Percentiles rank a stretch among this genome's conserved stretches.
These are phyloP conservation scores for Dioctria linearis DNA, from an alignment of 2,888 invertebrate genomes.

Conservation along the genomic window DNA sequence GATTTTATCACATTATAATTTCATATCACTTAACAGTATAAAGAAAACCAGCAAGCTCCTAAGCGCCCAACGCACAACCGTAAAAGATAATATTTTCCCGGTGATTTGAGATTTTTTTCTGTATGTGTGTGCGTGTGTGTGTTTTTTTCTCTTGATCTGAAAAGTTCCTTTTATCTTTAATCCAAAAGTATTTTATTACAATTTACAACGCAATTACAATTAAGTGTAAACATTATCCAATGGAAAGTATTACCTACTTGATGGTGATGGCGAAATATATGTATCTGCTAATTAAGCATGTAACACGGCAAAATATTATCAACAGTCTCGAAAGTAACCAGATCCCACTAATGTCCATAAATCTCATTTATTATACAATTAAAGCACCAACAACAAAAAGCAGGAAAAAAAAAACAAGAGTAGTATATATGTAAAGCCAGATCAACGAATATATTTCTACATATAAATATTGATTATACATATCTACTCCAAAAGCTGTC, in stretches of 20 bases:
- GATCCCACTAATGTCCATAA: constrained; percentile 29
- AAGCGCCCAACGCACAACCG: too few relatives aligned
- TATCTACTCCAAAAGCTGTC: constrained; percentile 45
- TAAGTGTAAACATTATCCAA: constrained; percentile 42
- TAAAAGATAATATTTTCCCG: too few relatives aligned
- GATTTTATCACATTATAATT: background rate
- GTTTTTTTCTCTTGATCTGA: background rate
- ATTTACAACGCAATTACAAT: constrained; percentile 48
- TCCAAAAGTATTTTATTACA: constrained; percentile 40
- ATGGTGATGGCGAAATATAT: constrained; percentile 11
- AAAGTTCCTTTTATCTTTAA: constrained; percentile 18
- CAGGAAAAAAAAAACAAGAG: too few relatives aligned
- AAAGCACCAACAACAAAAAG: background rate
- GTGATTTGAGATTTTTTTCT: too few relatives aligned
- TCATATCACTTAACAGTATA: background rate
- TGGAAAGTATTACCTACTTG: too few relatives aligned
- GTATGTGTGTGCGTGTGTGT: background rate
- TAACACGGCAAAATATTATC: constrained; percentile 43
- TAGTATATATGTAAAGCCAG: too few relatives aligned
- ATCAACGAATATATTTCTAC: too few relatives aligned
- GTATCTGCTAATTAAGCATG: constrained; percentile 50
- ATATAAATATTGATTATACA: too few relatives aligned
- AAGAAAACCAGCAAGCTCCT: too few relatives aligned
- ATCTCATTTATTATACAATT: constrained; percentile 46
- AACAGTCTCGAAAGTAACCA: constrained; percentile 39